Percentiles rank a stretch among this genome's conserved stretches.
These are phyloP conservation scores for Carettochelys insculpta DNA, from an alignment of 2,113 vertebrate genomes.

Conservation along the genomic window DNA sequence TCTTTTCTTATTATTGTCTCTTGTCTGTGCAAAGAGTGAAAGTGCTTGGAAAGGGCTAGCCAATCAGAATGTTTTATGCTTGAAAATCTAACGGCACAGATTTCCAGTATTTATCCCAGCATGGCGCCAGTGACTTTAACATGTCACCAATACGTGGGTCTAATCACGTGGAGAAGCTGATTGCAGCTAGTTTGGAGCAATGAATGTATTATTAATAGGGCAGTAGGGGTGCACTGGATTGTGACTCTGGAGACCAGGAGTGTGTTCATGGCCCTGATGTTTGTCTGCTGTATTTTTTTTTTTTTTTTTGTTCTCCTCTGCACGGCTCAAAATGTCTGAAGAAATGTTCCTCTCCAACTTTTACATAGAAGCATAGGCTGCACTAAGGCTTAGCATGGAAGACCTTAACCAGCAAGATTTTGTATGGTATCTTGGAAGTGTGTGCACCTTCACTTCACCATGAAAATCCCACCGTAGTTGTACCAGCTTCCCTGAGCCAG, in stretches of 20 bases:
- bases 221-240: background rate
- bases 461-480: background rate
- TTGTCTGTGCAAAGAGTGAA: background rate
- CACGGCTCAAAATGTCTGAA: background rate
- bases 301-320: rapidly evolving
- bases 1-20: background rate
- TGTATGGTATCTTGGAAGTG: background rate
- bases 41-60: background rate
- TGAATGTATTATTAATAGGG: slow-evolving; percentile 52
- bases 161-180: slow-evolving; percentile 36
- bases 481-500: background rate
- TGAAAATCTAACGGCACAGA: background rate
- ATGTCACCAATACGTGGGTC: background rate
- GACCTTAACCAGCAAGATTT: background rate
- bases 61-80: background rate
- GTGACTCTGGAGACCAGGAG: slow-evolving; percentile 20
- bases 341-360: slow-evolving; percentile 8
- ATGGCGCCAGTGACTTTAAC: background rate
- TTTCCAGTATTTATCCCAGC: slow-evolving; percentile 17
- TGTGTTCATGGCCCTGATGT: slow-evolving; percentile 42
- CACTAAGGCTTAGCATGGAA: background rate
- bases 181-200: slow-evolving; percentile 58
- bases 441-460: background rate
- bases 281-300: background rate
- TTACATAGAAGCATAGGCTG: background rate